Conservation (phyloP, 2,797 vertebrate species). For the Geotrypetes seraphini region DNA sequence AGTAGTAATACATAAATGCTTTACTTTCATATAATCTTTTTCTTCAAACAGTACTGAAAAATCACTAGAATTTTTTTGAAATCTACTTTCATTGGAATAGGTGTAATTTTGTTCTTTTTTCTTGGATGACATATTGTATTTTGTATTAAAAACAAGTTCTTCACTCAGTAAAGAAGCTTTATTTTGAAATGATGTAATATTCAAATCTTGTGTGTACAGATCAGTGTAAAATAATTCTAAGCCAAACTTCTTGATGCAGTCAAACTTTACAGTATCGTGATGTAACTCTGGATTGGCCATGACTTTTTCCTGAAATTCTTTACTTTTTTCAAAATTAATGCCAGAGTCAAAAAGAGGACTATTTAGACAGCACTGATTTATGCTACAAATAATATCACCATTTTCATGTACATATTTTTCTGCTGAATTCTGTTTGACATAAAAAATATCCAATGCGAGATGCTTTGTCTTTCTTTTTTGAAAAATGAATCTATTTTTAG, state of each 20-base stretch:
- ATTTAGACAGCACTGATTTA: too few relatives aligned
- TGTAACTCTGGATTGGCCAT: conserved; percentile 1
- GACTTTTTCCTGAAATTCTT: not conserved
- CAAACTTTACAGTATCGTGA: conserved; percentile 1
- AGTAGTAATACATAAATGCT: not conserved
- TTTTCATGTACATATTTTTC: too few relatives aligned
- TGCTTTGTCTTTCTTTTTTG: too few relatives aligned
- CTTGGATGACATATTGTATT: not conserved
- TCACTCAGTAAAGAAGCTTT: not conserved
- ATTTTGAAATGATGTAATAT: not conserved
- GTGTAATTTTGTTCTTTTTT: not conserved
- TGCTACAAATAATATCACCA: too few relatives aligned
- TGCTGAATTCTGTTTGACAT: too few relatives aligned
- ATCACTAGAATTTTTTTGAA: not conserved
- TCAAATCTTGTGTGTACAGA: not conserved
- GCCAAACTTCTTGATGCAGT: conserved; percentile 1
- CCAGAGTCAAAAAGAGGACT: too few relatives aligned
- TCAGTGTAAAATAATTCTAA: not conserved
- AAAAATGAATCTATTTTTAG: too few relatives aligned
- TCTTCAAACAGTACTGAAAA: not conserved
- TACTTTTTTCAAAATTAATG: conserved; percentile 6
- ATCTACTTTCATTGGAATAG: not conserved
- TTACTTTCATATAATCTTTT: conserved; percentile 1
- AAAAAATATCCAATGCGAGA: too few relatives aligned
- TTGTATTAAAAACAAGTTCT: not conserved